Evolutionary conservation across 1,140 invertebrate genomes (phyloP).

Genomic region (Eumeta japonica): DNA sequence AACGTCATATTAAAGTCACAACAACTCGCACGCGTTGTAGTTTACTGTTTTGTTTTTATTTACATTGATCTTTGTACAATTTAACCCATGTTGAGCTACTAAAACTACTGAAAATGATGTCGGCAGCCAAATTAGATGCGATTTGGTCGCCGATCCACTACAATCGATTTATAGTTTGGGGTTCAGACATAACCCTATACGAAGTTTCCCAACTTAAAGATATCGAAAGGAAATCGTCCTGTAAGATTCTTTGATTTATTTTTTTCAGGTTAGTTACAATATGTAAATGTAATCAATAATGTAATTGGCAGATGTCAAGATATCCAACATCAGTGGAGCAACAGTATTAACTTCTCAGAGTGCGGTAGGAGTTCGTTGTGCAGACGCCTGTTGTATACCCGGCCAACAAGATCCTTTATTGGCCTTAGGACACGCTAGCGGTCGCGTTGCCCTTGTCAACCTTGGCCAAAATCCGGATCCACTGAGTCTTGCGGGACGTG

Average conservation of each 20-base stretch:
- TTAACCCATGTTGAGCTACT: no score
- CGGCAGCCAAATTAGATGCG: constrained; percentile 61
- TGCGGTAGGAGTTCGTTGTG: constrained; percentile 37
- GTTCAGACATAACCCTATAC: constrained; percentile 80
- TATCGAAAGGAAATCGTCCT: constrained; percentile 55
- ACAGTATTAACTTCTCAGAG: constrained; percentile 62
- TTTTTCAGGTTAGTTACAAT: constrained; percentile 1
- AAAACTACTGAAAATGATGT: constrained; percentile 31
- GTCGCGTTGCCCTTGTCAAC: constrained; percentile 77
- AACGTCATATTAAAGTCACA: neutral
- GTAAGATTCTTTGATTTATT: constrained; percentile 39
- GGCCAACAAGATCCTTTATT: constrained; percentile 73
- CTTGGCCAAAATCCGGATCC: constrained; percentile 74
- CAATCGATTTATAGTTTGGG: constrained; percentile 84
- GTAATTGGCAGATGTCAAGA: constrained; percentile 60
- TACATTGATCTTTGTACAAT: neutral
- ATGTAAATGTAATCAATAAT: neutral
- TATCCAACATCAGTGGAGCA: constrained; percentile 67
- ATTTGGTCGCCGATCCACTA: constrained; percentile 76
- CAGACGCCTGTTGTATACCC: constrained; percentile 73
- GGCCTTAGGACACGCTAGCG: constrained; percentile 82
- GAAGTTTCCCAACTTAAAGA: constrained; percentile 67
- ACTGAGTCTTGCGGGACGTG: constrained; percentile 68
- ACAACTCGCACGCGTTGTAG: neutral
- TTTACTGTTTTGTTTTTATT: neutral